A percentile compares a stretch with the other conserved stretches of the same genome.
These are phyloP conservation scores for Takifugu bimaculatus DNA, from an alignment of 2,113 vertebrate species.

Conservation along the genomic window DNA sequence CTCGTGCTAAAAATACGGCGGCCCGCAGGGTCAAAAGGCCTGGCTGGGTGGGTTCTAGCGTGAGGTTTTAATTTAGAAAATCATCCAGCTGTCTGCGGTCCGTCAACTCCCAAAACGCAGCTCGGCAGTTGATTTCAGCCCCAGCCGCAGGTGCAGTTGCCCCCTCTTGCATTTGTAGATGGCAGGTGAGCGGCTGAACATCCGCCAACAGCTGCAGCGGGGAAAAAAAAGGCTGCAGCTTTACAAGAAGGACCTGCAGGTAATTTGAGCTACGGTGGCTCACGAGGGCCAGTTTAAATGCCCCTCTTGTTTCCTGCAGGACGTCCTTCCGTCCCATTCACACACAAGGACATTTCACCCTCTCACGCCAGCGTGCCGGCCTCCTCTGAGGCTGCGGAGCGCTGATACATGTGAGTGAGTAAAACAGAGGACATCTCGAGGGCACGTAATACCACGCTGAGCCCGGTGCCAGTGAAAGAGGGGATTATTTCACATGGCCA, in stretches of 20 bases:
- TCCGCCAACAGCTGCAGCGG: too few species aligned
- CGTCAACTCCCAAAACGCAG: background rate
- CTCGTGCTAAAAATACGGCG: conserved; percentile 19
- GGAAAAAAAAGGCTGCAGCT: too few species aligned
- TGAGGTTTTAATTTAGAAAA: conserved; percentile 22
- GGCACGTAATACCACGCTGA: conserved; percentile 47
- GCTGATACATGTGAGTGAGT: conserved; percentile 7
- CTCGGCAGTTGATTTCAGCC: background rate
- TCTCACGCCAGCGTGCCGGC: background rate
- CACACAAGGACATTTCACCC: background rate
- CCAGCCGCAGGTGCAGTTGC: background rate
- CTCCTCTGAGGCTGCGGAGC: background rate
- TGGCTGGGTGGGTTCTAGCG: background rate
- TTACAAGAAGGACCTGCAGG: too few species aligned
- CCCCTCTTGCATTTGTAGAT: too few species aligned
- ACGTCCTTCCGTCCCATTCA: background rate
- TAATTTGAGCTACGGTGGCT: too few species aligned
- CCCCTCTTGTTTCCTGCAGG: too few species aligned
- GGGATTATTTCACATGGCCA: conserved; percentile 57
- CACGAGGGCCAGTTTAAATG: too few species aligned
- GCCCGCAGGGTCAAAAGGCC: conserved; percentile 16
- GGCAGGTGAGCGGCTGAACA: too few species aligned
- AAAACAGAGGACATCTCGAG: conserved; percentile 50
- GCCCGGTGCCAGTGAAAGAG: conserved; percentile 41
- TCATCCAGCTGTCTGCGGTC: conserved; percentile 15